phyloP scores from a whole-genome alignment of 2,888 invertebrate genomes.

The Idaea straminata region DNA sequence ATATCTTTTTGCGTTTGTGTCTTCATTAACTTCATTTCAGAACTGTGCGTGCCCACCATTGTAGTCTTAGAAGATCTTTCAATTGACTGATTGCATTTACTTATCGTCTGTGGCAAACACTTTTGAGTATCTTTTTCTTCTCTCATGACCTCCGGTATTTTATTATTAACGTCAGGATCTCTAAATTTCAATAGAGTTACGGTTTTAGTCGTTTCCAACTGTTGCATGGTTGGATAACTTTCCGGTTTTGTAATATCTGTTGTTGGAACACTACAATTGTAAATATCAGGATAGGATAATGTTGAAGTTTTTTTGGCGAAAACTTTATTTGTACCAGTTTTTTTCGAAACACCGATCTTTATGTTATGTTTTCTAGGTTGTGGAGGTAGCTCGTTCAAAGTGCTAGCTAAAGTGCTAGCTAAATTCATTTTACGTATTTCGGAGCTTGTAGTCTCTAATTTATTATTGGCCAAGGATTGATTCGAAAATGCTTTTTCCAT shows the following conservation, averaged over 20 bases:
- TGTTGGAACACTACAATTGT: slow-evolving; percentile 6
- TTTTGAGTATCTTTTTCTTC: slow-evolving; percentile 9
- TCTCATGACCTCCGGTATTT: slow-evolving; percentile 7
- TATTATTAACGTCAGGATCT: slow-evolving; percentile 4
- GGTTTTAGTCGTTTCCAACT: slow-evolving; percentile 20
- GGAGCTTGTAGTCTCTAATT: background rate
- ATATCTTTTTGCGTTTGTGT: slow-evolving; percentile 7
- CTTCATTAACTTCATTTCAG: slow-evolving; percentile 1
- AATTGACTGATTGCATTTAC: slow-evolving; percentile 7
- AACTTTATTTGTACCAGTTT: background rate
- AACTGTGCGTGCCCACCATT: background rate
- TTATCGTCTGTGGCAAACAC: background rate
- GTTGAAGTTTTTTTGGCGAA: slow-evolving; percentile 2
- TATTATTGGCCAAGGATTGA: background rate
- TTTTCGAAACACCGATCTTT: background rate
- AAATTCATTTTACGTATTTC: background rate
- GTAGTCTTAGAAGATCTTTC: slow-evolving; percentile 10
- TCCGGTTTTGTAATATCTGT: slow-evolving; percentile 9
- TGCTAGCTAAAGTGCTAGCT: background rate
- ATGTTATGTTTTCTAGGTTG: background rate
- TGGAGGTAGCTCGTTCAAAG: background rate
- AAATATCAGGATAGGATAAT: slow-evolving; percentile 11
- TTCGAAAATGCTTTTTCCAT: background rate
- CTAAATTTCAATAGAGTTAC: slow-evolving; percentile 16
- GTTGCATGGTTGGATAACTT: slow-evolving; percentile 18